Percentiles rank a stretch among this genome's conserved stretches.
These are phyloP conservation scores for Heliothis virescens DNA, from an alignment of 1,140 invertebrate genomes.

Conservation along the genomic window DNA sequence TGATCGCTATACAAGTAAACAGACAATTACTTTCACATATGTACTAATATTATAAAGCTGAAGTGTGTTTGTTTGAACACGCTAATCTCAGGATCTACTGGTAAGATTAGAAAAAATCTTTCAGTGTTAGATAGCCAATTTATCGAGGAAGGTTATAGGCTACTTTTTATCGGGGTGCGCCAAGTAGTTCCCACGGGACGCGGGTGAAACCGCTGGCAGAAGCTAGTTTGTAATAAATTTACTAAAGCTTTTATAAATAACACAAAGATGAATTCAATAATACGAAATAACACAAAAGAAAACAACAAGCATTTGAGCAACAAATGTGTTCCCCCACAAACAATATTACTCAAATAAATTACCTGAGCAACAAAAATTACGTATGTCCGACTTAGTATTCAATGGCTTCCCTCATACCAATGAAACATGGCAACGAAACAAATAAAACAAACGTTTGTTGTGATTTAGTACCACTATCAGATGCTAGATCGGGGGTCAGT, in stretches of 20 bases:
- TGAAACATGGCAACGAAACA: constrained; percentile 53
- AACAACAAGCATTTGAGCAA: neutral
- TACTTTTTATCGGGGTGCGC: too few species aligned
- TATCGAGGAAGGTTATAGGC: too few species aligned
- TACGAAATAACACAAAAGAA: neutral
- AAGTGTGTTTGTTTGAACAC: too few species aligned
- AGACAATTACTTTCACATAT: too few species aligned
- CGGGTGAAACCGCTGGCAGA: too few species aligned
- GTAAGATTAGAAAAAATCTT: too few species aligned
- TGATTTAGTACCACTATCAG: constrained; percentile 54
- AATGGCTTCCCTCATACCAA: constrained; percentile 44
- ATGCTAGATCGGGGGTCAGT: constrained; percentile 50
- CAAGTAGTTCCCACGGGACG: too few species aligned
- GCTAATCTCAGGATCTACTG: too few species aligned
- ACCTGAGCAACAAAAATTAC: constrained; percentile 33
- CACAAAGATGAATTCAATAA: neutral
- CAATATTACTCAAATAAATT: constrained; percentile 15
- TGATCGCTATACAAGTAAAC: too few species aligned
- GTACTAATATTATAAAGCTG: too few species aligned
- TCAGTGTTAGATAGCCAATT: too few species aligned
- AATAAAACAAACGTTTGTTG: constrained; percentile 55
- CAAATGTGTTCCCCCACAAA: neutral
- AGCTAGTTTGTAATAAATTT: too few species aligned
- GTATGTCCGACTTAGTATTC: constrained; percentile 53
- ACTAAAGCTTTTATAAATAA: neutral